Evolutionary conservation across 2,888 invertebrate species (phyloP).

Genomic region (Tenodera sinensis): DNA sequence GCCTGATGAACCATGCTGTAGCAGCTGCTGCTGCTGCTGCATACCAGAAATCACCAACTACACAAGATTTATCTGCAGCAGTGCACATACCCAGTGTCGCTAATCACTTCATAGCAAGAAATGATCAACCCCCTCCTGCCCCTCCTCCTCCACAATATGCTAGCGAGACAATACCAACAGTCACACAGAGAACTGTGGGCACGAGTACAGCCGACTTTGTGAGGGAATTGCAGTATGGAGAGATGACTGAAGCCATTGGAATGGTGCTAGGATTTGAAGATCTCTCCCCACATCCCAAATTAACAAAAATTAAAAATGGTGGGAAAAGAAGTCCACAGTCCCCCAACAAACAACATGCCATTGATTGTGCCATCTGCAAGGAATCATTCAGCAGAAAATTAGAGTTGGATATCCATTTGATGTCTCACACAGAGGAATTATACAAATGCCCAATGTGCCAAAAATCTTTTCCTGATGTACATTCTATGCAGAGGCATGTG

Average conservation of each 20-base stretch:
- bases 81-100: background rate
- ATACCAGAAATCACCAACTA: background rate
- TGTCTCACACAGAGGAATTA: conserved; percentile 6
- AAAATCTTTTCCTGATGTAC: conserved; percentile 2
- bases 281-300: background rate
- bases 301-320: background rate
- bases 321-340: background rate
- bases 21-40: background rate
- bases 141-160: background rate
- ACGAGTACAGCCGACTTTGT: background rate
- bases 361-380: conserved; percentile 1
- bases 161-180: background rate
- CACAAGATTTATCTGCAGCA: background rate
- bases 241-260: background rate
- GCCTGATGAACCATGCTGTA: background rate
- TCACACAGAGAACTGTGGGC: background rate
- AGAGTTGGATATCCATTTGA: background rate
- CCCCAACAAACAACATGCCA: background rate
- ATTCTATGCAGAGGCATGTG: conserved; percentile 9
- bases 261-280: conserved; percentile 10
- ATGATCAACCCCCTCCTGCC: background rate
- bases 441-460: conserved; percentile 7
- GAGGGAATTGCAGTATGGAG: background rate
- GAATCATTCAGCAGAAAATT: background rate
- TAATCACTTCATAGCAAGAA: background rate